Base-by-base conservation (phyloP, 2,888 invertebrate species). In the Blera fallax region DNA sequence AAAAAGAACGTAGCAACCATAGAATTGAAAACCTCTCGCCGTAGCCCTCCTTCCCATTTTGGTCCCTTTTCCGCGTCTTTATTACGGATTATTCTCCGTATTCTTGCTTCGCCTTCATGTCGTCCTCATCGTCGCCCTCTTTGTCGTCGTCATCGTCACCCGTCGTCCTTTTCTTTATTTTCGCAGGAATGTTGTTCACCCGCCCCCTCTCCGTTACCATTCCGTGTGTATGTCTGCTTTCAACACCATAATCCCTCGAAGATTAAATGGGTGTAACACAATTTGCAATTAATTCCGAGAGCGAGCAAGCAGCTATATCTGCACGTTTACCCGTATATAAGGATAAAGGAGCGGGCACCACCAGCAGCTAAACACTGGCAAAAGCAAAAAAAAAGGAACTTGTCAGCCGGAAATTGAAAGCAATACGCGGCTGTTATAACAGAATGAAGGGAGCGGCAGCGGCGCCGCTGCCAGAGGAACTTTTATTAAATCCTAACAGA, bases 221-320 rank as follows among this genome's bases (percentile, higher is more conserved):
- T 27, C 11, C 11, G 48, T 65, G 56, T 76, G 50, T 45, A 50
- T 56, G 67, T 60, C 76, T 76, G 76, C 85, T 81, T 85, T 85
- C 85, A 85, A 87, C 82, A 82, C 77, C 82, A 87, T 85, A 82
- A 81, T 81, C 87, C 87, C 87, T 84, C 64, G 81, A 81, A 87
- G 81, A 87, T 87, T 87, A 87, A 87, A 87, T 87, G 87, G 87
- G 87, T 87, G 87, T 87, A 87, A 87, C 84, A 87, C 84, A 87
- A 87, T 87, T 87, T 87, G 87, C 87, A 87, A 87, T 83, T 84
- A 87, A 84, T 87, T 87, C 80, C 73, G 77, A 65, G 67, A 62
- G 56, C 69, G 50, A 70, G 70, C 78, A 32, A 54, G 27, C 40
- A 72, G 45, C 64, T 45, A 58, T 69, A 54, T 73, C 74, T 69